phyloP scores from a whole-genome alignment of 2,888 invertebrate species.

The Drosophila helvetica region DNA sequence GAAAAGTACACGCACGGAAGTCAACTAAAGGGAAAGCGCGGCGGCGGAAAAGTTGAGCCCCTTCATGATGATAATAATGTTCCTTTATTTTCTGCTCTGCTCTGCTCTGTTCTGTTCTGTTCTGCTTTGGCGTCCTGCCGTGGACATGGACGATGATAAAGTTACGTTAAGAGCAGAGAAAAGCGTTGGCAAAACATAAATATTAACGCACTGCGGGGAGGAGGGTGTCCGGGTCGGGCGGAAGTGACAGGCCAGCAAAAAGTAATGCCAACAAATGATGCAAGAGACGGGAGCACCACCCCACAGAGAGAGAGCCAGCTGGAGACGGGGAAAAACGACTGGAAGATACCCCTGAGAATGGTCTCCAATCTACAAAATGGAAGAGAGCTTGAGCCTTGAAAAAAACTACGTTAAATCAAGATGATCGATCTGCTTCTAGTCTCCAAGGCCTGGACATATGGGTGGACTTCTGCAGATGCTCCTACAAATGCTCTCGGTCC shows the following conservation, averaged over 20 bases:
- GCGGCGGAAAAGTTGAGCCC: conserved; percentile 32
- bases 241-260: conserved; percentile 67
- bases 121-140: conserved; percentile 15
- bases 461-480: too few species aligned
- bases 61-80: conserved; percentile 33
- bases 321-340: not conserved
- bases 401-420: not conserved
- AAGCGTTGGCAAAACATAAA: conserved; percentile 48
- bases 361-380: not conserved
- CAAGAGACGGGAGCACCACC: conserved; percentile 34
- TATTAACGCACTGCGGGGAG: conserved; percentile 39
- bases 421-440: too few species aligned
- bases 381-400: not conserved
- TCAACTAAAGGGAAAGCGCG: conserved; percentile 21
- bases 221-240: conserved; percentile 29
- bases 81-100: not conserved
- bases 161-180: conserved; percentile 43
- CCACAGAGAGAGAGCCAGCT: not conserved
- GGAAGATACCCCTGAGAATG: not conserved
- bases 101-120: not conserved
- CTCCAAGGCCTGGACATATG: too few species aligned
- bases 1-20: conserved; percentile 37
- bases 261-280: conserved; percentile 75
- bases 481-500: too few species aligned
- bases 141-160: conserved; percentile 42